Evolutionary conservation across 2,888 invertebrate genomes (phyloP), one percentile per base, ranked within the genome.

Genomic region (Melieria omissa): DNA sequence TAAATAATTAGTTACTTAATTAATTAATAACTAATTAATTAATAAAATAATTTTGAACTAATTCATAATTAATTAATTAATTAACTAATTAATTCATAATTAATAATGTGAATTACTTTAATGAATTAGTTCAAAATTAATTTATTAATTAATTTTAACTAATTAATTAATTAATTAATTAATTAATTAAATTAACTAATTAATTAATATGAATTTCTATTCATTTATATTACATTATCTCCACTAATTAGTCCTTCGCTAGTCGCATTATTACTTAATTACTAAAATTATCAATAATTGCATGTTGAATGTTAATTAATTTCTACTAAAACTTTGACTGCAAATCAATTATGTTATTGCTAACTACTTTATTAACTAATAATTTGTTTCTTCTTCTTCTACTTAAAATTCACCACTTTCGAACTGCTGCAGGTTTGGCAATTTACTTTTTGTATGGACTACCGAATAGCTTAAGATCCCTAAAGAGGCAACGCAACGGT

Each of bases 401-500:
- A 29, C 29, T 58, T 55, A 44, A 65, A 45, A 16, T 67, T 45
- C 10, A 44, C 4, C 10, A 61, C n/a, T 10, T 55, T 14, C 46
- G 4, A 12, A 52, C 14, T 41, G 60, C 87, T 87, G 65, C 87
- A 92, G 93, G 93, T 80, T 88, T 92, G 75, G 85, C 90, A 73
- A 89, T 93, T 80, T 93, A 93, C 86, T 91, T 92, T 84, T 88
- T 88, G 80, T 93, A 93, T 83, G 93, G 93, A 78, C 89, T 93
- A 78, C 89, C 88, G 65, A 86, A 86, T 77, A 86, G 86, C 78
- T 80, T 84, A 74, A 83, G 80, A 64, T 82, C 86, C 72, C 77
- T 86, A 75, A 79, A 78, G 67, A 80, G 83, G 64, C 82, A 83
- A 72, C 79, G 82, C 44, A 76, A 73, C 69, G 86, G 86, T 73